Conservation (phyloP, 2,113 vertebrate genomes). For the Hypocryptadius cinnamomeus region DNA sequence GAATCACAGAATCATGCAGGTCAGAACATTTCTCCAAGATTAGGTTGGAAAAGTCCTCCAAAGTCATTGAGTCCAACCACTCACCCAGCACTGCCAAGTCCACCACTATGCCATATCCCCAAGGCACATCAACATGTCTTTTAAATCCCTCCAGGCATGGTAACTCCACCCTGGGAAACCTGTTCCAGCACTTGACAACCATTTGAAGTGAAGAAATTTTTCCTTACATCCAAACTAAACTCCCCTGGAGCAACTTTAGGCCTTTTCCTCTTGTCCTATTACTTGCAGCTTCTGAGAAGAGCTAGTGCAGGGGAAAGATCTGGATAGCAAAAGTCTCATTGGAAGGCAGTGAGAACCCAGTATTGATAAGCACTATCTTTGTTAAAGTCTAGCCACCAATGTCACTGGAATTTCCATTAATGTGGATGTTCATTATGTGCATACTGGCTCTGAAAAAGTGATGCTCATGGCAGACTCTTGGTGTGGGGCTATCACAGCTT, state of each 20-base stretch:
- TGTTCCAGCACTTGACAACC: background rate
- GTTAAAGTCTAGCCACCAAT: too few species aligned
- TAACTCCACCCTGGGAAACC: background rate
- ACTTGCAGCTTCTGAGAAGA: background rate
- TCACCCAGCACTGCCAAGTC: background rate
- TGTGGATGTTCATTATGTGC: rapidly evolving
- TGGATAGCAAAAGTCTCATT: background rate
- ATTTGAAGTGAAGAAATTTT: background rate
- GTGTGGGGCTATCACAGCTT: background rate
- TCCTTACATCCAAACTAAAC: background rate
- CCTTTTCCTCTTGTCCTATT: background rate
- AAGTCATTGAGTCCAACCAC: background rate
- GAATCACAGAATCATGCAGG: background rate
- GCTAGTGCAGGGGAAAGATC: rapidly evolving
- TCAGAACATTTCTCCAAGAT: background rate
- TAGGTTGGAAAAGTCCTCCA: background rate
- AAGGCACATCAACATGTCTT: background rate
- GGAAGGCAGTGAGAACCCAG: background rate
- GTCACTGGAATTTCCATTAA: background rate
- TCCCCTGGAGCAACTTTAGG: too few species aligned
- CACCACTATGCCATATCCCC: background rate
- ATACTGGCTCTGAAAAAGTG: background rate
- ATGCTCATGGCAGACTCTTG: background rate
- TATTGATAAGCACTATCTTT: rapidly evolving
- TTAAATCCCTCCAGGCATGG: background rate